Evolutionary conservation across 2,113 vertebrate genomes (phyloP), one percentile per base, ranked within the genome.

Genomic region (Nothobranchius kuhntae): DNA sequence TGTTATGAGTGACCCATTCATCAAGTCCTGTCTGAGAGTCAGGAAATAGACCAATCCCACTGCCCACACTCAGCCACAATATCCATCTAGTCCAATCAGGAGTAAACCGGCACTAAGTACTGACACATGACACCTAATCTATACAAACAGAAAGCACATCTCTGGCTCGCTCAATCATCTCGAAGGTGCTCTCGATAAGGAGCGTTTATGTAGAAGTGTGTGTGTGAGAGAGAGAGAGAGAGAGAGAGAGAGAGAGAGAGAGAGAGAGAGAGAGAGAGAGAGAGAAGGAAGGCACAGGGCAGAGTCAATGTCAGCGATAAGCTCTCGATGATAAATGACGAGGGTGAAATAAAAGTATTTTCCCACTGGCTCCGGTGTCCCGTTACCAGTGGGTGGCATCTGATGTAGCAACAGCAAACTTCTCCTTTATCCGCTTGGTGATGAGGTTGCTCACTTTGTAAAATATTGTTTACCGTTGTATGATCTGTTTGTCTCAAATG

Each of bases 1-100:
- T 17, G 47, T 82, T 80, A 60, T 76, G 64, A 65, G 48, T 13
- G 53, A 26, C 6, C 68, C 62, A 62, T 76, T 67, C 53, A 84
- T 84, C 68, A 71, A 30, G 14, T 55, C 24, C 57, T 56, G 82
- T 59, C 65, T 64, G 36, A 44, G 24, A 51, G 71, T 68, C 57
- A 66, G 44, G 58, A 75, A 24, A 44, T 13, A 81, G 50, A 72
- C 24, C 14, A 9, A 52, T 71, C 70, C 40, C 21, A n/a, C 57
- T 72, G 68, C 59, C 55, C 54, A 47, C 45, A 35, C 59, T 46
- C 9, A 51, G 59, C 61, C 71, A 17, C 48, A 60, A 40, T 64
- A 61, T 70, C 44, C 50, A 61, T 66, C 65, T 38, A 36, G 35
- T 11, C 13, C 35, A 6, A 60, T 57, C 21, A 3, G 26, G 60